Conservation (phyloP, 2,888 invertebrate genomes). For the Phasia obesa region DNA sequence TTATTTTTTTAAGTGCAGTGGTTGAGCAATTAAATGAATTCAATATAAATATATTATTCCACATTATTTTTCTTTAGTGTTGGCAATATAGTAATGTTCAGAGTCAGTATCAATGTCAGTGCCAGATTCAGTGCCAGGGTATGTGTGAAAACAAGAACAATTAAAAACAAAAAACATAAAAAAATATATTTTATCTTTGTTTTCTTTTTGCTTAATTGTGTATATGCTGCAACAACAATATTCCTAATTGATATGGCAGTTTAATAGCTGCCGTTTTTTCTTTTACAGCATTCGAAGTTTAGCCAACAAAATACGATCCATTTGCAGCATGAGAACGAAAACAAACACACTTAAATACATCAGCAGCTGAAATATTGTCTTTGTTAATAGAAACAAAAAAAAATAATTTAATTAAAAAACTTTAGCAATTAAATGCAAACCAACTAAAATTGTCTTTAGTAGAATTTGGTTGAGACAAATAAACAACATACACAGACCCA, state of each 20-base stretch:
- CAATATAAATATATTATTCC: not conserved
- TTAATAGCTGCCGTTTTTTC: conserved; percentile 51
- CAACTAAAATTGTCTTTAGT: conserved; percentile 58
- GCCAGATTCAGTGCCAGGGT: not conserved
- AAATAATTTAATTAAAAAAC: conserved; percentile 74
- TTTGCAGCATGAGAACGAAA: not conserved
- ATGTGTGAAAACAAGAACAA: conserved; percentile 10
- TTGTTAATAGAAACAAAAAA: conserved; percentile 35
- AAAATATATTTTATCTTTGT: not conserved
- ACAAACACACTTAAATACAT: conserved; percentile 7
- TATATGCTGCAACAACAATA: conserved; percentile 13
- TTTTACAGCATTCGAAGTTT: conserved; percentile 31
- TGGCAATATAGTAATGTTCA: not conserved
- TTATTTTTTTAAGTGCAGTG: too few relatives aligned
- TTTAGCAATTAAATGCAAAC: conserved; percentile 74
- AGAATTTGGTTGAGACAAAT: conserved; percentile 51
- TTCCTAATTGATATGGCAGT: conserved; percentile 59
- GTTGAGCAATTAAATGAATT: not conserved
- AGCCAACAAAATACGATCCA: conserved; percentile 20
- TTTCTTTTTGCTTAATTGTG: conserved; percentile 8
- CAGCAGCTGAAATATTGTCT: conserved; percentile 25
- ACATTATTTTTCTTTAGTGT: not conserved
- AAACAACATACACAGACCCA: conserved; percentile 5
- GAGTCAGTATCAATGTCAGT: conserved; percentile 18
- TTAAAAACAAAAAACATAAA: conserved; percentile 11